These are phyloP conservation scores for Ophion ellenae DNA, from an alignment of 2,888 invertebrate genomes.

Conservation along the genomic window DNA sequence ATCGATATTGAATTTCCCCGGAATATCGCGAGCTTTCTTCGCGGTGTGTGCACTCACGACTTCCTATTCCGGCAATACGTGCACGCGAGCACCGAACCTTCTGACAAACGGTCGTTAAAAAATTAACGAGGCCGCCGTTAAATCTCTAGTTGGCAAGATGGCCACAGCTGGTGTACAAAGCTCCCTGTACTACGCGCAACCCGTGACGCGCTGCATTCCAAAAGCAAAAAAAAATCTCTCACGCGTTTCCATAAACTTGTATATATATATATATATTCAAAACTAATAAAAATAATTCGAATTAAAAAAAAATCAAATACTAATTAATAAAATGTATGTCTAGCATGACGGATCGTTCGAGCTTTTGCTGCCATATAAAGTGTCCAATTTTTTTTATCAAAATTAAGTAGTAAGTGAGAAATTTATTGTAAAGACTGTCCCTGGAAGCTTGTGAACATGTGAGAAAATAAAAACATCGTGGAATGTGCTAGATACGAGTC, in stretches of 20 bases:
- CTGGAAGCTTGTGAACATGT: no score
- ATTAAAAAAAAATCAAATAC: no score
- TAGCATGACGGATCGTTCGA: no score
- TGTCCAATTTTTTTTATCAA: no score
- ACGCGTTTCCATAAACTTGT: background rate
- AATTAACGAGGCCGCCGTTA: conserved; percentile 79
- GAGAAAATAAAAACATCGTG: no score
- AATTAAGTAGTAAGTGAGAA: no score
- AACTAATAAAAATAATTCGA: background rate
- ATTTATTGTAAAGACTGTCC: no score
- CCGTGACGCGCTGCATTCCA: background rate
- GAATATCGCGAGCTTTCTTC: conserved; percentile 20
- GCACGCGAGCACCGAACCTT: conserved; percentile 66
- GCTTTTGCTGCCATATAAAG: no score
- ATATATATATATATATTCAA: background rate
- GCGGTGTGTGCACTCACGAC: conserved; percentile 32
- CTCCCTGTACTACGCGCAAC: conserved; percentile 21
- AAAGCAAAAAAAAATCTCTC: background rate
- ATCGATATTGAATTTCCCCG: conserved; percentile 51
- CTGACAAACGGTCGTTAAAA: conserved; percentile 80
- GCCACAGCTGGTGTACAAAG: conserved; percentile 76
- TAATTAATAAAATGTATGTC: no score
- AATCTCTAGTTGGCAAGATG: conserved; percentile 78
- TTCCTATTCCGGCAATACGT: conserved; percentile 76
- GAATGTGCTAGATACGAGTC: no score